Percentiles rank a stretch among this genome's conserved stretches.
Conservation (phyloP, 2,113 vertebrate species). For the Acanthisitta chloris region DNA sequence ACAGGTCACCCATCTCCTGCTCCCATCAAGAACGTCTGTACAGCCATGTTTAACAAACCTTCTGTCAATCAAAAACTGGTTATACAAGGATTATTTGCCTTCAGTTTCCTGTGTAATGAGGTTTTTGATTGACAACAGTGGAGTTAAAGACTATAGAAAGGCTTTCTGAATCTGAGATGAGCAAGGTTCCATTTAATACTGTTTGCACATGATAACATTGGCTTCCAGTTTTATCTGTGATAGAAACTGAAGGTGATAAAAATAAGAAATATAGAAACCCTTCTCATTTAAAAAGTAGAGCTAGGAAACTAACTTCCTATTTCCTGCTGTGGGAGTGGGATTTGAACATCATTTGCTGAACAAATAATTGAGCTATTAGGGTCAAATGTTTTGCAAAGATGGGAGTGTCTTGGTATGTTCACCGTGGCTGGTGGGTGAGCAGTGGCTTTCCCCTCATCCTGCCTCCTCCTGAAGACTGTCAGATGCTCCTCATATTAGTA, state of each 20-base stretch:
- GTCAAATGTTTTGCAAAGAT: neutral
- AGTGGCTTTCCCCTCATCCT: neutral
- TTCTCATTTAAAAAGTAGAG: neutral
- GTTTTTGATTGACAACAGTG: conserved; percentile 50
- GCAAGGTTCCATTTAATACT: neutral
- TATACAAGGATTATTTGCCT: conserved; percentile 57
- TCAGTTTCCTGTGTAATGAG: conserved; percentile 56
- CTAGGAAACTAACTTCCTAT: neutral
- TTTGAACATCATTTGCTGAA: neutral
- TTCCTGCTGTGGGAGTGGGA: neutral
- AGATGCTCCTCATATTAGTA: neutral
- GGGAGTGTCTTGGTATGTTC: fast-evolving
- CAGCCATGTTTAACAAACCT: conserved; percentile 30
- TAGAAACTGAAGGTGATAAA: neutral
- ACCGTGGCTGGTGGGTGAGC: neutral
- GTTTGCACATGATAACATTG: neutral
- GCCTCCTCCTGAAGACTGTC: neutral
- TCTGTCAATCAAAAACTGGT: conserved; percentile 50
- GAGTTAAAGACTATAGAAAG: conserved; percentile 17
- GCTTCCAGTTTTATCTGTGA: neutral
- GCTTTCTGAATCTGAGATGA: conserved; percentile 45
- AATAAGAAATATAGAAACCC: neutral
- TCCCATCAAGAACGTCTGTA: neutral
- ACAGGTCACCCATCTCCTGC: neutral
- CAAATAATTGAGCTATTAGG: neutral